Evolutionary conservation across 2,888 invertebrate genomes (phyloP).

Genomic region (Fragum whitleyi): DNA sequence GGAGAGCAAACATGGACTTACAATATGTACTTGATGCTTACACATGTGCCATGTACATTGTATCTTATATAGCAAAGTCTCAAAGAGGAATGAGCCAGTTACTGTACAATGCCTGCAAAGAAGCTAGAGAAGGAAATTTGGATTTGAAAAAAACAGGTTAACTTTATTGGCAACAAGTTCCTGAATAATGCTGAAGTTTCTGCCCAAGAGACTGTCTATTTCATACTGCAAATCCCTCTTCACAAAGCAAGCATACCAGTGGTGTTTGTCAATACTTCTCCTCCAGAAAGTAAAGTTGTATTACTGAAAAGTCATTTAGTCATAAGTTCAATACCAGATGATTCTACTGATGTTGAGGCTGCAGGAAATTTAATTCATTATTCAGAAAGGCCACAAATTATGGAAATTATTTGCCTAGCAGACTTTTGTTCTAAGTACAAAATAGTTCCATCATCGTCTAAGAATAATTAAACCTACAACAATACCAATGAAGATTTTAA

Average conservation of each 20-base stretch:
- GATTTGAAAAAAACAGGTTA: conserved; percentile 42
- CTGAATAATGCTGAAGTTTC: conserved; percentile 38
- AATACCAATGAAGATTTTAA: background rate
- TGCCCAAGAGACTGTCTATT: conserved; percentile 37
- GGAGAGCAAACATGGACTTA: conserved; percentile 64
- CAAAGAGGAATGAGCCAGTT: conserved; percentile 60
- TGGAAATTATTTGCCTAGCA: conserved; percentile 17
- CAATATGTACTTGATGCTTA: conserved; percentile 61
- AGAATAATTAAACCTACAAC: background rate
- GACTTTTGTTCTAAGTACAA: conserved; percentile 26
- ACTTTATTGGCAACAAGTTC: conserved; percentile 47
- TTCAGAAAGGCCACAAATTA: background rate
- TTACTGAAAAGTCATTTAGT: background rate
- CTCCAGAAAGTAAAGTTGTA: background rate
- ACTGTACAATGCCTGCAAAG: conserved; percentile 44
- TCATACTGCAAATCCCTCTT: conserved; percentile 11
- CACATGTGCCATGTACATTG: conserved; percentile 64
- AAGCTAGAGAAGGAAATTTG: conserved; percentile 40
- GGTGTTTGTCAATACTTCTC: conserved; percentile 13
- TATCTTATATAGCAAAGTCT: conserved; percentile 57
- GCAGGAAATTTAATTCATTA: background rate
- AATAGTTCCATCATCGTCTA: background rate
- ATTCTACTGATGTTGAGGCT: conserved; percentile 9
- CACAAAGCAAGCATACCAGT: background rate
- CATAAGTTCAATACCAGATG: background rate